Evolutionary conservation across 2,797 vertebrate genomes (phyloP).

Genomic region (Acrocephalus scirpaceus): DNA sequence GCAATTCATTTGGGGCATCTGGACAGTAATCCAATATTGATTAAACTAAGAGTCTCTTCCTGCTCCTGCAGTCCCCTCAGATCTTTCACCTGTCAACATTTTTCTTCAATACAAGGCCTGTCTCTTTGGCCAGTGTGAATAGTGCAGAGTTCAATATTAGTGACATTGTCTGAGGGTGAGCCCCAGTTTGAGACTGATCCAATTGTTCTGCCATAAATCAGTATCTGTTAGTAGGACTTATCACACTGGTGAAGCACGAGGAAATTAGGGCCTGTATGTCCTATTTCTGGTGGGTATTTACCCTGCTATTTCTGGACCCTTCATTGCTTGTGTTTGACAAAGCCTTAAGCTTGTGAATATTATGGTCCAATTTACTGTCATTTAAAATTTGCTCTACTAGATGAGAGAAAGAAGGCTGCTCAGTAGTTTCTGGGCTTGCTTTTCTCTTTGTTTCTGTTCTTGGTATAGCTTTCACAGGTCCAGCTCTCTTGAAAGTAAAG

Average conservation of each 20-base stretch:
- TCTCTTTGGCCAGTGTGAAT: neutral
- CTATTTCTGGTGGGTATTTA: neutral
- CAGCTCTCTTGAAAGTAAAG: constrained; percentile 18
- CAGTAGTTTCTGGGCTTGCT: neutral
- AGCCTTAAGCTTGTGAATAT: neutral
- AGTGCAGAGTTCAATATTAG: neutral
- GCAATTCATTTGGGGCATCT: neutral
- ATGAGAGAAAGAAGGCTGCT: neutral
- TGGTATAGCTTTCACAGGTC: constrained; percentile 8
- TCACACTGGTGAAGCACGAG: neutral
- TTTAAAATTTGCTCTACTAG: neutral
- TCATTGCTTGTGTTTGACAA: neutral
- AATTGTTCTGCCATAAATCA: neutral
- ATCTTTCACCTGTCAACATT: neutral
- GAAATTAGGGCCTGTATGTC: neutral
- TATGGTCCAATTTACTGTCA: neutral
- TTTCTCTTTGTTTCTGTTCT: constrained; percentile 25
- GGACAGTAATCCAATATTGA: neutral
- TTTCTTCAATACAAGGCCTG: neutral
- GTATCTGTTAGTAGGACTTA: neutral
- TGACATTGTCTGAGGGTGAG: neutral
- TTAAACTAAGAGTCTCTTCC: neutral
- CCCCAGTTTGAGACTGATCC: neutral
- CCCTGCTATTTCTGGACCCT: neutral
- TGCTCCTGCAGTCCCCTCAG: neutral